Conservation (phyloP, 2,797 vertebrate genomes). For the Monodelphis domestica region DNA sequence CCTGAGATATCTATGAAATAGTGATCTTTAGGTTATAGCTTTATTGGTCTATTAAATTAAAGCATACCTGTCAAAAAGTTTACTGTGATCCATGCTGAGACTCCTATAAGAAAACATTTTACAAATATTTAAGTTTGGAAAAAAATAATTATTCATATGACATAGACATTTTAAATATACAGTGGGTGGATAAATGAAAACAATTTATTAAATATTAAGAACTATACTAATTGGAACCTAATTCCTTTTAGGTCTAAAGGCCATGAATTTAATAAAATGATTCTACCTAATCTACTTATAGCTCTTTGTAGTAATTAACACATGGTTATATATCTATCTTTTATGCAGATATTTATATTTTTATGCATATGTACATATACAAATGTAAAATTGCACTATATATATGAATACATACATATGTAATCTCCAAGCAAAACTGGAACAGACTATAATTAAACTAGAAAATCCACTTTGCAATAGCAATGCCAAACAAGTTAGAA, state of each 20-base stretch:
- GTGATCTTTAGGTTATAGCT: neutral
- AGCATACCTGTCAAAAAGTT: constrained; percentile 94
- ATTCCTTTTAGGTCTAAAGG: neutral
- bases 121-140: constrained; percentile 43
- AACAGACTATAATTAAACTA: neutral
- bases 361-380: neutral
- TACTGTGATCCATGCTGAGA: constrained; percentile 96
- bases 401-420: neutral
- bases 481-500: neutral
- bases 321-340: neutral
- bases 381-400: neutral
- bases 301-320: neutral
- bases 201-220: neutral
- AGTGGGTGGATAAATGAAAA: neutral
- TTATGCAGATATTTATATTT: neutral
- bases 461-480: neutral
- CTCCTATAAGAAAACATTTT: constrained; percentile 85
- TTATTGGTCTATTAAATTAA: neutral
- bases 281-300: neutral
- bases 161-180: neutral
- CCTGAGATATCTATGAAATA: neutral
- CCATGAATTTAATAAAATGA: neutral
- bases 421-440: neutral
- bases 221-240: neutral
- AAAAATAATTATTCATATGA: neutral